Percentiles rank a stretch among this genome's conserved stretches.
Evolutionary conservation across 2,113 vertebrate species (phyloP).

Genomic region (Alectura lathami): DNA sequence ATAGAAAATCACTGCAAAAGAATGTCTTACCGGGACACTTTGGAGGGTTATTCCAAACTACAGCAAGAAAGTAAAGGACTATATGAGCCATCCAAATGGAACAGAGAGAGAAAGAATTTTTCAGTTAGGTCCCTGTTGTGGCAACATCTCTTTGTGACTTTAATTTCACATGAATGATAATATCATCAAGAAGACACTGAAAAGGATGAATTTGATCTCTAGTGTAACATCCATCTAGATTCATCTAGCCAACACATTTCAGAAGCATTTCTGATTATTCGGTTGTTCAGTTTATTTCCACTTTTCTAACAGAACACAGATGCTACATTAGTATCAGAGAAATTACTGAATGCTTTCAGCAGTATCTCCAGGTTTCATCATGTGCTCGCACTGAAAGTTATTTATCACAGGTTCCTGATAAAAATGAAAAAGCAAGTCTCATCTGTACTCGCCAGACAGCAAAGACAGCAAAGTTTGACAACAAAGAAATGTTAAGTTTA

Average conservation of each 20-base stretch:
- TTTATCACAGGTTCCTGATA: not conserved
- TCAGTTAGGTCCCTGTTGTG: constrained; percentile 35
- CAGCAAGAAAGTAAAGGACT: constrained; percentile 35
- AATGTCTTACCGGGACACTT: constrained; percentile 44
- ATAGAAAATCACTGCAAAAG: constrained; percentile 11
- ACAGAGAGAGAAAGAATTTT: constrained; percentile 68
- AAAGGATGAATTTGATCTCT: constrained; percentile 54
- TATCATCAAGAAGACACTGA: not conserved
- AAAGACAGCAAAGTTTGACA: not conserved
- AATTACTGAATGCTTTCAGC: constrained; percentile 32
- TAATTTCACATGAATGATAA: constrained; percentile 56
- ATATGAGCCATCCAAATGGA: constrained; percentile 41
- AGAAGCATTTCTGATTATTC: constrained; percentile 44
- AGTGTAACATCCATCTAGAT: constrained; percentile 19
- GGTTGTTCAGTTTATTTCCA: constrained; percentile 39
- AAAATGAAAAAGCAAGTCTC: constrained; percentile 33
- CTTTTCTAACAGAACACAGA: not conserved
- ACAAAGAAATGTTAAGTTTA: not conserved
- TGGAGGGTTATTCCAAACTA: not conserved
- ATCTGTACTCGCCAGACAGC: not conserved
- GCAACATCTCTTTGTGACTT: constrained; percentile 29
- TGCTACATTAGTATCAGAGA: not conserved
- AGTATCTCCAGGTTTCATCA: constrained; percentile 10
- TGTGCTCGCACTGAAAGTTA: not conserved
- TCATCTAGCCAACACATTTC: constrained; percentile 25